Base-by-base conservation (phyloP, 2,888 invertebrate genomes). In the Tenthredo livida region DNA sequence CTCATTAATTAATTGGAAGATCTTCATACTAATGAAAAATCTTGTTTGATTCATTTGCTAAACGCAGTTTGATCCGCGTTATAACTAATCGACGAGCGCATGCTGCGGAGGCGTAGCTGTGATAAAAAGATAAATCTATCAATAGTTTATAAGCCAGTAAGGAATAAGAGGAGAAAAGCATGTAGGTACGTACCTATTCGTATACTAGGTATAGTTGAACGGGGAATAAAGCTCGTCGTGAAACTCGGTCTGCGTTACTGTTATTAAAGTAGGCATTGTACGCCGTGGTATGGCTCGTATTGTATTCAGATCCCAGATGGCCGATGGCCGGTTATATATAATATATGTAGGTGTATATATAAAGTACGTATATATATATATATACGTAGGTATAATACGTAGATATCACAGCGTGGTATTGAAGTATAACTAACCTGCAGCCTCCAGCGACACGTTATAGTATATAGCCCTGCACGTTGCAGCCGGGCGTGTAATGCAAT, bases 281-380 rank as follows among this genome's bases (percentile, higher is more conserved):
- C 88, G 84, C 87, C 86, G 88, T 29, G 25, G 40, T n/a, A 29
- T 54, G 77, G 40, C 29, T 40, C 87, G 90, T 91, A 92, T 92
- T 92, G 92, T 92, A 92, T 92, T 92, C 91, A 91, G 90, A 92
- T 92, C 87, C 86, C 80, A 80, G 80, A 80, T 80, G 80, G 80
- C 61, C 58, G 58, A 80, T 80, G 80, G 77, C n/a, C 77, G 47
- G 15, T 40, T 50, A 43, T 61, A 61, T 50, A 43, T 61, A 61
- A 50, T 77, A 50, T n/a, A 50, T 33, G 25, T 73, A 40, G 37
- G 21, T 25, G 37, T 47, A 47, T 47, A 47, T 47, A 37, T 40
- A 54, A 54, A 15, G 54, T 77, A 40, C 17, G 21, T 61, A 61
- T 9, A 61, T 33, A 33, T 33, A 33, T 2, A 2, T 33, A 33